These are phyloP conservation scores for Tauraco hartlaubi DNA, from an alignment of 2,797 vertebrate genomes.

Conservation along the genomic window DNA sequence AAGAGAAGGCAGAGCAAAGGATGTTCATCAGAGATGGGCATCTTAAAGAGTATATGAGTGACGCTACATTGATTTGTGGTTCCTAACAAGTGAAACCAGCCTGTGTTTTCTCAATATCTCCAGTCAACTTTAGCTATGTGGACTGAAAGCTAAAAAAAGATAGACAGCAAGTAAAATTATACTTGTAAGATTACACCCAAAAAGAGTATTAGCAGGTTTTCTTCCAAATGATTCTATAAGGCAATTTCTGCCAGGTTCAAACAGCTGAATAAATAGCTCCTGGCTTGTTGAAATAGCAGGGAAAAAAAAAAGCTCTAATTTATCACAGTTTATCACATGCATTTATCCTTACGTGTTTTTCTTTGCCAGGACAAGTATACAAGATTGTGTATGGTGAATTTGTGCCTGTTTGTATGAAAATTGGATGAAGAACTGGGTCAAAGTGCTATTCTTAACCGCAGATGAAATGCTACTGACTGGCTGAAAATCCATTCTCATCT, in stretches of 20 bases:
- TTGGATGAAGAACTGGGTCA: conserved; percentile 5
- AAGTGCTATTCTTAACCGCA: conserved; percentile 1
- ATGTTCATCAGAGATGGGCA: background rate
- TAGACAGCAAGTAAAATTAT: background rate
- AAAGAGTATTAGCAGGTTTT: background rate
- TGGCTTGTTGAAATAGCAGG: conserved; percentile 1
- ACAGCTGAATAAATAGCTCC: conserved; percentile 49
- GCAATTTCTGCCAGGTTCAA: conserved; percentile 20
- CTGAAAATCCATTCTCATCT: conserved; percentile 1
- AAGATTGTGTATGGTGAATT: background rate
- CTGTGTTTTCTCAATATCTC: background rate
- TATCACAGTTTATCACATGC: conserved; percentile 4
- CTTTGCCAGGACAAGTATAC: background rate
- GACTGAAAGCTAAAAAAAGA: background rate
- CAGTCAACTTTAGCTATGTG: background rate
- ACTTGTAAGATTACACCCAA: background rate
- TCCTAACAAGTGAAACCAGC: background rate
- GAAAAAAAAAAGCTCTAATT: background rate
- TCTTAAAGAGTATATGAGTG: background rate
- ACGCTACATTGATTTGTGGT: background rate
- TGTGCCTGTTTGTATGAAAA: conserved; percentile 30
- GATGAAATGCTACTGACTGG: background rate
- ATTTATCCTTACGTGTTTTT: background rate
- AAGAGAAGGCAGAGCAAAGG: background rate
- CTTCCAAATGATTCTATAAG: background rate